phyloP scores from a whole-genome alignment of 2,888 invertebrate species.

The Acrobasis suavella region DNA sequence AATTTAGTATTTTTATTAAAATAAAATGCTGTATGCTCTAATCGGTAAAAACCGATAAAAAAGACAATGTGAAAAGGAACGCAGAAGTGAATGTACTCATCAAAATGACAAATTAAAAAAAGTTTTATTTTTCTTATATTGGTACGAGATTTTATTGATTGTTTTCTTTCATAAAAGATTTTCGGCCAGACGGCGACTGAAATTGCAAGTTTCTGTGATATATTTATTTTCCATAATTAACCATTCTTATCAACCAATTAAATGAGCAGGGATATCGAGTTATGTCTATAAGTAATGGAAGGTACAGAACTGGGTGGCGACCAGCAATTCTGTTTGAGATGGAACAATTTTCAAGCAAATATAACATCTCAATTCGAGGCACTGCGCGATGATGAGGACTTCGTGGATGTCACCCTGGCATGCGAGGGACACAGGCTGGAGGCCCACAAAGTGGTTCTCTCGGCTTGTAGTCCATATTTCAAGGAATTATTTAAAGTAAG shows the following conservation, averaged over 20 bases:
- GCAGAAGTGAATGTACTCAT: slow-evolving; percentile 81
- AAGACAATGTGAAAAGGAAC: slow-evolving; percentile 60
- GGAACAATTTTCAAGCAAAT: slow-evolving; percentile 95
- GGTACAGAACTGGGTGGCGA: slow-evolving; percentile 85
- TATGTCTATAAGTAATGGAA: slow-evolving; percentile 84
- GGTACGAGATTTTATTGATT: slow-evolving; percentile 84
- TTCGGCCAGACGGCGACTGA: slow-evolving; percentile 83
- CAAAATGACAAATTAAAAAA: slow-evolving; percentile 83
- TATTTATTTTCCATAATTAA: slow-evolving; percentile 81
- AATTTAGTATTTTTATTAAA: not conserved
- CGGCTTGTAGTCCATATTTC: slow-evolving; percentile 94
- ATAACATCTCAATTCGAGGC: slow-evolving; percentile 93
- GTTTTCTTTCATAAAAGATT: slow-evolving; percentile 82
- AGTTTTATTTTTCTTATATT: slow-evolving; percentile 83
- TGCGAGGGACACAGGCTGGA: slow-evolving; percentile 92
- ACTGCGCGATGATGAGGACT: slow-evolving; percentile 92
- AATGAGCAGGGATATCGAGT: slow-evolving; percentile 83
- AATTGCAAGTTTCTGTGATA: slow-evolving; percentile 83
- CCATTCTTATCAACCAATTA: slow-evolving; percentile 82
- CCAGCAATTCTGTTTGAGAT: slow-evolving; percentile 94
- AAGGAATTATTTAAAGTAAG: slow-evolving; percentile 93
- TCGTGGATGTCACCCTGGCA: slow-evolving; percentile 93
- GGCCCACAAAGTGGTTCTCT: slow-evolving; percentile 93
- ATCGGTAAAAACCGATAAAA: slow-evolving; percentile 18
- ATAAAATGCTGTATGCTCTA: not conserved